Conservation (phyloP, 2,888 invertebrate genomes). For the Mythimna impura region DNA sequence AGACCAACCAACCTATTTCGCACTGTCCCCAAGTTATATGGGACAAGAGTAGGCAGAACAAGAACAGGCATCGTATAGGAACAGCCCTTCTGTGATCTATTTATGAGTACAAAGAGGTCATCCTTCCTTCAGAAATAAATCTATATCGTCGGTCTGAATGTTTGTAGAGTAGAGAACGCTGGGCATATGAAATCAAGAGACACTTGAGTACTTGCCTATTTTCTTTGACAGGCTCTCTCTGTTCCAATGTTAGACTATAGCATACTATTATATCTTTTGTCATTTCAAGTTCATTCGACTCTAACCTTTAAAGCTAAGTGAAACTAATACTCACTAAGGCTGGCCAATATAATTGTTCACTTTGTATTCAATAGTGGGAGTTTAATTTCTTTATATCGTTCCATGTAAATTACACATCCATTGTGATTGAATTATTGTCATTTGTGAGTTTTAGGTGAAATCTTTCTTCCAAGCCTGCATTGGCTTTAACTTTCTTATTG, state of each 20-base stretch:
- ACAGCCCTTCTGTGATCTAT: not conserved
- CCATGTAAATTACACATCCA: slow-evolving; percentile 57
- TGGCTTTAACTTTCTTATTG: slow-evolving; percentile 59
- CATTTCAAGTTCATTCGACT: slow-evolving; percentile 25
- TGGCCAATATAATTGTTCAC: slow-evolving; percentile 44
- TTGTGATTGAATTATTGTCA: slow-evolving; percentile 60
- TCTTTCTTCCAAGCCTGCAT: slow-evolving; percentile 36
- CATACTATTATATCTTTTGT: slow-evolving; percentile 15
- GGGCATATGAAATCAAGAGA: not conserved
- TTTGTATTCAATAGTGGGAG: slow-evolving; percentile 57
- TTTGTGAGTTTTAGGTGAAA: slow-evolving; percentile 57
- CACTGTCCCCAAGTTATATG: not conserved
- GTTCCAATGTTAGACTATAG: slow-evolving; percentile 7
- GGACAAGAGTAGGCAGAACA: not conserved
- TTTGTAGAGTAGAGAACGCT: slow-evolving; percentile 2
- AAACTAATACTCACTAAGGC: slow-evolving; percentile 35
- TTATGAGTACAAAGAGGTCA: not conserved
- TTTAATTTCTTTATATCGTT: slow-evolving; percentile 58
- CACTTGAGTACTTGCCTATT: slow-evolving; percentile 4
- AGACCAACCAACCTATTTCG: not conserved
- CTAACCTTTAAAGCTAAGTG: slow-evolving; percentile 22
- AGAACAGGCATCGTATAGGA: too few relatives aligned
- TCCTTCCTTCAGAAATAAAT: too few relatives aligned
- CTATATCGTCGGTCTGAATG: not conserved
- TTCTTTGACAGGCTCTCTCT: slow-evolving; percentile 17